Evolutionary conservation across 2,888 invertebrate species (phyloP).

Genomic region (Rhagium mordax): DNA sequence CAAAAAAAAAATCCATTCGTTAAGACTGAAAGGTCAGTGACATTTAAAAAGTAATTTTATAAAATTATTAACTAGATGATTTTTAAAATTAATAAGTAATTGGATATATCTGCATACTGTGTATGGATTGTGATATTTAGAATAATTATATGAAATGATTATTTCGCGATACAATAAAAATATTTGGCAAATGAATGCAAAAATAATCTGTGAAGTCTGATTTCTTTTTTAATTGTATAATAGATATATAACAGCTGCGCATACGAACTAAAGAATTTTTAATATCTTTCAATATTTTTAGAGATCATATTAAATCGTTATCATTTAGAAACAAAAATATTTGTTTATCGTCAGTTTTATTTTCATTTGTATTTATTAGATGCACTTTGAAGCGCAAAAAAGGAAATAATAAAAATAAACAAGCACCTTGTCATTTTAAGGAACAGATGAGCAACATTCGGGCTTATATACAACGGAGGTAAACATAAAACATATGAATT

Average conservation of each 20-base stretch:
- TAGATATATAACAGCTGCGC: not conserved
- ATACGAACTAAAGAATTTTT: no score
- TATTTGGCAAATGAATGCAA: not conserved
- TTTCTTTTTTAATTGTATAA: not conserved
- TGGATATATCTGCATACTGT: no score
- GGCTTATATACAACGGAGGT: not conserved
- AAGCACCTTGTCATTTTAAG: not conserved
- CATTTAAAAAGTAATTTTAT: not conserved
- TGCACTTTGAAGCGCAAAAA: not conserved
- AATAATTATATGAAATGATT: not conserved
- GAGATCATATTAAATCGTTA: no score
- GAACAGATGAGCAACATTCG: not conserved
- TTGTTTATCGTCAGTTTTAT: not conserved
- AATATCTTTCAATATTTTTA: no score
- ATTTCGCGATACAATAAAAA: not conserved
- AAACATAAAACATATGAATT: slow-evolving; percentile 13
- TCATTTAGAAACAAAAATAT: not conserved
- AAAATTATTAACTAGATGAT: not conserved
- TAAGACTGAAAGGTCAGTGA: not conserved
- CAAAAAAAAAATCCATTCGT: slow-evolving; percentile 1
- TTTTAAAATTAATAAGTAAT: not conserved
- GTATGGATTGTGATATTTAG: not conserved
- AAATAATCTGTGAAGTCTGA: not conserved
- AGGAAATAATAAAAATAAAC: not conserved
- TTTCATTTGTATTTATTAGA: not conserved